Percentiles rank a stretch among this genome's conserved stretches.
These are phyloP conservation scores for Drosophila stalkeri DNA, from an alignment of 2,888 invertebrate genomes.

Conservation along the genomic window DNA sequence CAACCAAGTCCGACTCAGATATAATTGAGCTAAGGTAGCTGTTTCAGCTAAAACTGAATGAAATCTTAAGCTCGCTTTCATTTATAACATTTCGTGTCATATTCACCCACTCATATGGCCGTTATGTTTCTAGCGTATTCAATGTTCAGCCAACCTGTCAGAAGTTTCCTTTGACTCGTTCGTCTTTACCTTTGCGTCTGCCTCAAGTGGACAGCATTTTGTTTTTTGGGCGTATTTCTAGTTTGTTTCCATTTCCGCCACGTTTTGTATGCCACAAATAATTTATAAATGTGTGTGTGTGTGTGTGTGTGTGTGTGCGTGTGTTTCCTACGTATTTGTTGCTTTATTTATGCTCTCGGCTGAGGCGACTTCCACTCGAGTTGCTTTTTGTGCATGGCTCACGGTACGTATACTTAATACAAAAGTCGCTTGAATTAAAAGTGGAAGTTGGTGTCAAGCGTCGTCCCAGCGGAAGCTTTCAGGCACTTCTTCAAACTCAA, in stretches of 20 bases:
- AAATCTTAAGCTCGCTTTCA: not conserved
- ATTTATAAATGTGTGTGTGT: slow-evolving; percentile 33
- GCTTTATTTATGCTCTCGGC: slow-evolving; percentile 63
- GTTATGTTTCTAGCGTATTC: slow-evolving; percentile 2
- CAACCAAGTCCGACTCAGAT: not conserved
- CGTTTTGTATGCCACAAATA: slow-evolving; percentile 55
- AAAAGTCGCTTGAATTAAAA: slow-evolving; percentile 68
- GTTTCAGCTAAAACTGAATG: not conserved
- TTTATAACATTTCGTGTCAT: not conserved
- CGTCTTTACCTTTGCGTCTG: slow-evolving; percentile 26
- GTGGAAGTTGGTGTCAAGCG: slow-evolving; percentile 66
- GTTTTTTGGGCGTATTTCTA: slow-evolving; percentile 51
- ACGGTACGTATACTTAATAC: slow-evolving; percentile 64
- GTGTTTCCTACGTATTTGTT: slow-evolving; percentile 53
- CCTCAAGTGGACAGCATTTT: slow-evolving; percentile 74
- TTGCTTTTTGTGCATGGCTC: slow-evolving; percentile 28
- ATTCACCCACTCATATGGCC: not conserved
- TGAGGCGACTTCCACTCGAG: slow-evolving; percentile 29
- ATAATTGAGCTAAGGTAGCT: no score
- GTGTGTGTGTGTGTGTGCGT: slow-evolving; percentile 25
- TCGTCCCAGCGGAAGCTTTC: slow-evolving; percentile 69
- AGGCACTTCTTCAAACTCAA: slow-evolving; percentile 71
- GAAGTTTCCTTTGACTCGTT: not conserved
- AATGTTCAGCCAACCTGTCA: slow-evolving; percentile 9
- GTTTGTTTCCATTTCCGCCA: slow-evolving; percentile 71